phyloP scores from a whole-genome alignment of 53 echinoderm and acorn worm genomes.

The Hippasteria phrygiana region DNA sequence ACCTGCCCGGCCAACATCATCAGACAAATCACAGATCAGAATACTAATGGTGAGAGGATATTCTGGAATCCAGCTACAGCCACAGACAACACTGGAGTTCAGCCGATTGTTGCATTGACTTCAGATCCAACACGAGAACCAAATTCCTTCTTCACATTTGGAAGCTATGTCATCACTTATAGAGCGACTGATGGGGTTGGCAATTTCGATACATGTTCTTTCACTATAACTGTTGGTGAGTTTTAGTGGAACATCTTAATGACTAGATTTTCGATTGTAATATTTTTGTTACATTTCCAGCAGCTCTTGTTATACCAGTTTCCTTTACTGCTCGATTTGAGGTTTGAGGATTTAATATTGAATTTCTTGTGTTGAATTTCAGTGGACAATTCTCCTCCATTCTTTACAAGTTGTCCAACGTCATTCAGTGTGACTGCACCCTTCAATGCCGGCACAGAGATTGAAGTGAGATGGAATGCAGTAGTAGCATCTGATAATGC shows the following conservation, averaged over 20 bases:
- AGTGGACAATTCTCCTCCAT: too few species aligned
- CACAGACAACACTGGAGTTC: conserved; percentile 9
- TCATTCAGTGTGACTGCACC: too few species aligned
- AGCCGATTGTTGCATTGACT: conserved; percentile 4
- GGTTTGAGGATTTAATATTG: too few species aligned
- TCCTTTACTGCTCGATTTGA: too few species aligned
- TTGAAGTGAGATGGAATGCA: too few species aligned
- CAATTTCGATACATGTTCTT: neutral
- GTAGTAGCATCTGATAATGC: conserved; percentile 2
- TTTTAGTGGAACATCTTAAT: too few species aligned
- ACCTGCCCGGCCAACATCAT: conserved; percentile 50
- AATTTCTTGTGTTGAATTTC: too few species aligned
- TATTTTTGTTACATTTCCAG: too few species aligned
- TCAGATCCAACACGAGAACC: conserved; percentile 18
- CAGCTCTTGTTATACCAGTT: too few species aligned
- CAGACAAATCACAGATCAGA: conserved; percentile 3
- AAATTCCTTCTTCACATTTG: conserved; percentile 19
- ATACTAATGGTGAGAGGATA: neutral
- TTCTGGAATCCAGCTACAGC: conserved; percentile 11
- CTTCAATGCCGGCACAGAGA: neutral
- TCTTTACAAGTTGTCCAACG: too few species aligned
- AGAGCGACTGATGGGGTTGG: neutral
- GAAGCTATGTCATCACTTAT: conserved; percentile 23
- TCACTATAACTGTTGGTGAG: conserved; percentile 39
- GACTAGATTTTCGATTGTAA: too few species aligned